These are phyloP conservation scores for Crocallis elinguaria DNA, from an alignment of 2,888 invertebrate genomes.

Conservation along the genomic window DNA sequence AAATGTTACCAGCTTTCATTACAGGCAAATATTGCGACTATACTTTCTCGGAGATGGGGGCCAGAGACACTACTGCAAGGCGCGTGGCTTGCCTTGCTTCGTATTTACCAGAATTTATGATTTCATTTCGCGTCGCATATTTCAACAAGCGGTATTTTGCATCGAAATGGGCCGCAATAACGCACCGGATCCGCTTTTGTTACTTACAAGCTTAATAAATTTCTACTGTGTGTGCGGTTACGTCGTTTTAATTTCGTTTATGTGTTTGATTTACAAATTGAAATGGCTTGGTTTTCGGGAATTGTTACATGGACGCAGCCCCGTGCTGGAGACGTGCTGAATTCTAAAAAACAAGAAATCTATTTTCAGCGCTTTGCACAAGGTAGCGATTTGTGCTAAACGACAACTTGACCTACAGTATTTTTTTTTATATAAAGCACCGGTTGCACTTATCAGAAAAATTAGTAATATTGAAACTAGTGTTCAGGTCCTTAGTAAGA, in stretches of 20 bases:
- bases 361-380: too few relatives aligned
- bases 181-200: conserved; percentile 59
- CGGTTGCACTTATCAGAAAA: too few relatives aligned
- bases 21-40: conserved; percentile 40
- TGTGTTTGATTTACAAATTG: conserved; percentile 34
- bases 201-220: conserved; percentile 57
- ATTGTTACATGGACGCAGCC: not conserved
- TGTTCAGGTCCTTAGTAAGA: too few relatives aligned
- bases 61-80: conserved; percentile 46
- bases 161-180: conserved; percentile 69
- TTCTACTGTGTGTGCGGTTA: conserved; percentile 35
- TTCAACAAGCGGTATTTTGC: conserved; percentile 70
- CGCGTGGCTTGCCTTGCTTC: conserved; percentile 53
- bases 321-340: not conserved
- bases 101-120: conserved; percentile 76
- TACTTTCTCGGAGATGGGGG: conserved; percentile 40
- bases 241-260: conserved; percentile 44
- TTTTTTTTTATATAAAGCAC: too few relatives aligned
- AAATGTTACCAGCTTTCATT: conserved; percentile 52
- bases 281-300: conserved; percentile 4
- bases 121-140: conserved; percentile 80
- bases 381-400: too few relatives aligned
- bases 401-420: too few relatives aligned
- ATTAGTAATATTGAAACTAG: too few relatives aligned
- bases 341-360: too few relatives aligned